Conservation (phyloP, 2,113 vertebrate genomes). For the Xenus cinereus region DNA sequence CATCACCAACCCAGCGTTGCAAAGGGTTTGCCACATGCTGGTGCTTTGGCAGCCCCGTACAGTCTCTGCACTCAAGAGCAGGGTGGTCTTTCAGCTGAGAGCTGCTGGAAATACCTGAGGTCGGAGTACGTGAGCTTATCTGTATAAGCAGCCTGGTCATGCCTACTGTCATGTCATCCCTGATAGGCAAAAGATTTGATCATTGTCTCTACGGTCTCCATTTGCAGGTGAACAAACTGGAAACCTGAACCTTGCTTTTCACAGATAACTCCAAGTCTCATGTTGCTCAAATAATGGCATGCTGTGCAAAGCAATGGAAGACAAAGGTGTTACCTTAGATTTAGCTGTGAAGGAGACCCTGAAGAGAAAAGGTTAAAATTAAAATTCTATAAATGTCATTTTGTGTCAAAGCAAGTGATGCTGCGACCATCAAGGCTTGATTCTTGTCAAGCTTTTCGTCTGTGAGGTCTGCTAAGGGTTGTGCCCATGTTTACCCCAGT, state of each 20-base stretch:
- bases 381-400: neutral
- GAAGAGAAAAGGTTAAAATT: neutral
- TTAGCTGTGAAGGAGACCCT: neutral
- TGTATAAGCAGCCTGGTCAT: neutral
- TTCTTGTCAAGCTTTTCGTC: neutral
- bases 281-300: neutral
- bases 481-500: neutral
- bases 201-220: neutral
- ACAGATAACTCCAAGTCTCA: neutral
- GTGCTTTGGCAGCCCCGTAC: neutral
- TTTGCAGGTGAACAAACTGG: neutral
- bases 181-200: neutral
- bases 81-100: neutral
- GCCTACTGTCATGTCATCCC: neutral
- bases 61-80: neutral
- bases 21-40: neutral
- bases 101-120: neutral
- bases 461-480: neutral
- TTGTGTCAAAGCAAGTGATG: neutral
- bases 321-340: neutral
- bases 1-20: neutral
- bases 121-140: neutral
- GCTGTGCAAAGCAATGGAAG: neutral
- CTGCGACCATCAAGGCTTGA: neutral
- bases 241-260: neutral